Base-by-base conservation (phyloP, 2,113 vertebrate genomes). In the Sphaerodactylus townsendi region DNA sequence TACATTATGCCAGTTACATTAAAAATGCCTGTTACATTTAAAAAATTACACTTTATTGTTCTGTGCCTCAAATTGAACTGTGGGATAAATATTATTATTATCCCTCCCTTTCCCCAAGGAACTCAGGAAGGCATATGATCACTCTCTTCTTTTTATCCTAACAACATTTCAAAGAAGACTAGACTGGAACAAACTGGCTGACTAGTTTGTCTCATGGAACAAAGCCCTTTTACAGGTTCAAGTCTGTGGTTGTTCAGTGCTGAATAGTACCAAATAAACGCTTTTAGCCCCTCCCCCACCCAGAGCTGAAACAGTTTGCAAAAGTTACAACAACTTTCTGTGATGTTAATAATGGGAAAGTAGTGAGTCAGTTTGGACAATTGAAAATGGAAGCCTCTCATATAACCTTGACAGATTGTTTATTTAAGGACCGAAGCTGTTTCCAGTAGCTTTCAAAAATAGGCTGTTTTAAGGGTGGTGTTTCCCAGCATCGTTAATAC, bases 341-440 rank as follows among this genome's bases (percentile, higher is more conserved):
- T n/a, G 62, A 62, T 81, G 30, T 23, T 72, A 46, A 85, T 85
- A 53, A 78, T 15, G 4, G 76, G 66, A 77, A 85, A 53, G 19
- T 41, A 37, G 44, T 76, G 41, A 83, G 53, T 83, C 44, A 83
- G 13, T 15, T 59, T 25, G 68, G 64, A 71, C 21, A 78, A 46
- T 37, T 23, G 76, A 71, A 79, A 79, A 41, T 50, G 37, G 39
- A 71, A 62, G n/a, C 33, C 11, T 78, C 53, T 72, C 39, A 37
- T 50, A 62, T 30, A 41, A 71, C 83, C 68, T 78, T 72, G 66
- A 76, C 19, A 28, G 21, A 39, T 30, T 68, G 64, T 33, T 50
- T 59, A 50, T 30, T 44, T 46, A 46, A 83, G 37, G 28, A 37
- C 72, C 25, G 10, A n/a, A 46, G 30, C 64, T 66, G 66, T 46